Evolutionary conservation across 2,888 invertebrate genomes (phyloP).

Genomic region (Hemaris fuciformis): DNA sequence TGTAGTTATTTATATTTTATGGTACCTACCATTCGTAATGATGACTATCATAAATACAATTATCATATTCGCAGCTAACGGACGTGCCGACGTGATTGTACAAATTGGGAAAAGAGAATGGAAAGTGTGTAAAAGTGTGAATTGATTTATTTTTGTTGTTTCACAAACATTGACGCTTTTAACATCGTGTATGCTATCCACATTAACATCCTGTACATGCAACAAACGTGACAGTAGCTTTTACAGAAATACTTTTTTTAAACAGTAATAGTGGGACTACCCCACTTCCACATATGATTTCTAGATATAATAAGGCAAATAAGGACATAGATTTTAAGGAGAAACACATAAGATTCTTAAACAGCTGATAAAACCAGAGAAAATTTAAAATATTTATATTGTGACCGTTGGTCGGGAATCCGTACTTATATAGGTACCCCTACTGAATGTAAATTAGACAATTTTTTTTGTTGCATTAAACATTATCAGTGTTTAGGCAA

Average conservation of each 20-base stretch:
- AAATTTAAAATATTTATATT: background rate
- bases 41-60: background rate
- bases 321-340: no score
- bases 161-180: constrained; percentile 15
- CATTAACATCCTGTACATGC: constrained; percentile 17
- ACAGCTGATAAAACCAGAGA: background rate
- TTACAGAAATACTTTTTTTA: background rate
- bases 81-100: constrained; percentile 7
- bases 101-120: constrained; percentile 17
- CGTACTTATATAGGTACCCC: background rate
- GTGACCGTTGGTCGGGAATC: constrained; percentile 3
- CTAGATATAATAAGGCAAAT: no score
- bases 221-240: background rate
- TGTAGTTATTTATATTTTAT: background rate
- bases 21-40: background rate
- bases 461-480: constrained; percentile 5
- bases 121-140: constrained; percentile 30
- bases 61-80: background rate
- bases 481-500: constrained; percentile 5
- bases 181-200: constrained; percentile 13
- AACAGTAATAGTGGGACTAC: background rate
- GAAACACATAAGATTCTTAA: background rate
- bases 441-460: constrained; percentile 2
- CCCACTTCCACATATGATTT: background rate
- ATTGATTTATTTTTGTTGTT: constrained; percentile 24